Conservation (phyloP, 2,888 invertebrate genomes). For the Cryptocephalus primarius region DNA sequence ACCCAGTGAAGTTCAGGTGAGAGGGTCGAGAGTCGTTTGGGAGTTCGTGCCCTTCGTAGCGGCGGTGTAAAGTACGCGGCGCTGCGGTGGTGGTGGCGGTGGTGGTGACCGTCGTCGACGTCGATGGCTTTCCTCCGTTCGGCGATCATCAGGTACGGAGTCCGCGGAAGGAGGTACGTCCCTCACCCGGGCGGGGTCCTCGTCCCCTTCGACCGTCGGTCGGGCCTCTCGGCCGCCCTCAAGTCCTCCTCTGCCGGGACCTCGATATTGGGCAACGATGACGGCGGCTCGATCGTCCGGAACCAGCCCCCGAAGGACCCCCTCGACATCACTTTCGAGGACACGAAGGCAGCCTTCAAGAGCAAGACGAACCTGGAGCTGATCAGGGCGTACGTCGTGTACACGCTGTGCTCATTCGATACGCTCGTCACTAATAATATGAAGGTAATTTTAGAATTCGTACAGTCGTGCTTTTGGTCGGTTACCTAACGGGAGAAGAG, state of each 20-base stretch:
- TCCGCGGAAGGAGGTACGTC: slow-evolving; percentile 31
- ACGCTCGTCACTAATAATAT: slow-evolving; percentile 86
- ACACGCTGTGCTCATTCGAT: slow-evolving; percentile 79
- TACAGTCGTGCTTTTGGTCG: too few species aligned
- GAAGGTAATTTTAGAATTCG: slow-evolving; percentile 54
- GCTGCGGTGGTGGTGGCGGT: too few species aligned
- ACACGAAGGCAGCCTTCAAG: slow-evolving; percentile 85
- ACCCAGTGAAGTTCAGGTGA: too few species aligned
- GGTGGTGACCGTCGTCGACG: too few species aligned
- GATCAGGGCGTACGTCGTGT: slow-evolving; percentile 80
- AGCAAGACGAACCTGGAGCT: slow-evolving; percentile 92
- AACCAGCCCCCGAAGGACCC: slow-evolving; percentile 20
- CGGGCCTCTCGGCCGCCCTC: slow-evolving; percentile 16
- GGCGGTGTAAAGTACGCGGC: too few species aligned
- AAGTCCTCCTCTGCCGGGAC: slow-evolving; percentile 48
- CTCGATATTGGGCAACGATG: too few species aligned
- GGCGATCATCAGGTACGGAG: slow-evolving; percentile 34
- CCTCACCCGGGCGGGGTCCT: slow-evolving; percentile 21
- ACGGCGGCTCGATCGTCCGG: slow-evolving; percentile 1
- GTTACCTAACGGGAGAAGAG: not conserved
- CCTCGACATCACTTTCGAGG: slow-evolving; percentile 76
- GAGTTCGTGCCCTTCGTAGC: too few species aligned
- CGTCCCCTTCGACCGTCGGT: slow-evolving; percentile 26
- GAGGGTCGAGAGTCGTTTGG: too few species aligned
- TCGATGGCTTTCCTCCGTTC: slow-evolving; percentile 41